Evolutionary conservation across 2,888 invertebrate genomes (phyloP).

Genomic region (Torymus auratus): DNA sequence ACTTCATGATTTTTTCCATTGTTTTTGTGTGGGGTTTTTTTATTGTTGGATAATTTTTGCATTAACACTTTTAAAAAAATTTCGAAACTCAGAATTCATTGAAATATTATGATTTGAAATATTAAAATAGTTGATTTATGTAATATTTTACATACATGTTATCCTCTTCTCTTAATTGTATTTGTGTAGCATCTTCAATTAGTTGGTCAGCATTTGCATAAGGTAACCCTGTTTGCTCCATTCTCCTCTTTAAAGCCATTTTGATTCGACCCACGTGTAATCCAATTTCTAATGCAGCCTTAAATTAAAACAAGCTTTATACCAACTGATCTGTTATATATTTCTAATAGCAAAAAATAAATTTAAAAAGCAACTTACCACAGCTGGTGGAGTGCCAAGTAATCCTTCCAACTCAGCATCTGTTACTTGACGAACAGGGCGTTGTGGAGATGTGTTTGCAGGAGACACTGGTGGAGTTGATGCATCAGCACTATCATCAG

Average conservation of each 20-base stretch:
- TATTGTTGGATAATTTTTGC: too few species aligned
- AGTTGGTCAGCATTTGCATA: constrained; percentile 84
- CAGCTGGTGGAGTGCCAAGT: constrained; percentile 69
- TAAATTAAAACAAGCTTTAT: constrained; percentile 39
- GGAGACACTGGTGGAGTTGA: constrained; percentile 60
- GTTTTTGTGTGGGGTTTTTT: too few species aligned
- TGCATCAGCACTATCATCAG: constrained; percentile 32
- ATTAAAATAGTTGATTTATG: not conserved
- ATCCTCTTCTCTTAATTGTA: constrained; percentile 82
- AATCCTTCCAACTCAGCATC: constrained; percentile 71
- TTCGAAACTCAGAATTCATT: too few species aligned
- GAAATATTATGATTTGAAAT: too few species aligned
- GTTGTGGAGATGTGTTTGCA: constrained; percentile 56
- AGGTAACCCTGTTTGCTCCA: constrained; percentile 80
- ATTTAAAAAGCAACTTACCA: constrained; percentile 65
- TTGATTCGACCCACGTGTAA: constrained; percentile 80
- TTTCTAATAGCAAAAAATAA: constrained; percentile 1
- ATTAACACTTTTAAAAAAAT: too few species aligned
- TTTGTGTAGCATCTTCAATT: constrained; percentile 85
- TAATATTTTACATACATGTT: constrained; percentile 60
- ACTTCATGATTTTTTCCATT: too few species aligned
- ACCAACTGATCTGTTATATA: constrained; percentile 21
- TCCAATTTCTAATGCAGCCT: constrained; percentile 81
- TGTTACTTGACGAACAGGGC: constrained; percentile 63
- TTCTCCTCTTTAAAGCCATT: constrained; percentile 79